phyloP scores from a whole-genome alignment of 2,113 vertebrate species.

The Micromys minutus region DNA sequence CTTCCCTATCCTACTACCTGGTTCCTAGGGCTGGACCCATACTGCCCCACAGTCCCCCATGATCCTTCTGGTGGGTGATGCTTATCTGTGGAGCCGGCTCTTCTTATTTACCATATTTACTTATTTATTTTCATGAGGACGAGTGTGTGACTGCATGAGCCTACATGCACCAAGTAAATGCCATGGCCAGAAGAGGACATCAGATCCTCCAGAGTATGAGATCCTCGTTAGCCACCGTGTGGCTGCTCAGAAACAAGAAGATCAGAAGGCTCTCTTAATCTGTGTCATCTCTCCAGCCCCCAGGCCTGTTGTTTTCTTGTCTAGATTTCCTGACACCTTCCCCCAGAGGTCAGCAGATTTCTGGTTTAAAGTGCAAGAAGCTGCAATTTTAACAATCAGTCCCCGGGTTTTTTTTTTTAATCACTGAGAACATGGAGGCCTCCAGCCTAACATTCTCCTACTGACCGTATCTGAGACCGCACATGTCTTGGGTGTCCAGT shows the following conservation, averaged over 20 bases:
- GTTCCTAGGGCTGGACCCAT: not conserved
- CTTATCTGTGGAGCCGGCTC: not conserved
- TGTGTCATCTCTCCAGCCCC: not conserved
- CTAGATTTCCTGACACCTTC: not conserved
- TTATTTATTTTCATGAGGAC: not conserved
- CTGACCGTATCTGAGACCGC: not conserved
- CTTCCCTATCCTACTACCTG: not conserved
- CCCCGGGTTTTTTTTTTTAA: not conserved
- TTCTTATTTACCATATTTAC: not conserved
- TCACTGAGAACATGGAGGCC: fast-evolving
- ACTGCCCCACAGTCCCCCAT: too few relatives aligned
- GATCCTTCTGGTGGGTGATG: not conserved
- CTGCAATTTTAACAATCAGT: too few relatives aligned
- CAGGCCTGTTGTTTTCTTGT: not conserved
- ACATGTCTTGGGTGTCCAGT: too few relatives aligned
- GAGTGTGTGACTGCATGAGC: not conserved
- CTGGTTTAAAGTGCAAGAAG: not conserved
- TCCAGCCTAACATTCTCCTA: fast-evolving
- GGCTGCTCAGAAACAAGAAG: not conserved
- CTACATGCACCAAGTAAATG: not conserved
- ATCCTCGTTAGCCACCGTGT: not conserved
- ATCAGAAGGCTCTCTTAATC: not conserved
- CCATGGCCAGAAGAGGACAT: not conserved
- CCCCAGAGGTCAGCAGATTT: not conserved
- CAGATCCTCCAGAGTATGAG: not conserved